These are phyloP conservation scores for Drepana arcuata DNA, from an alignment of 1,140 invertebrate genomes.

Conservation along the genomic window DNA sequence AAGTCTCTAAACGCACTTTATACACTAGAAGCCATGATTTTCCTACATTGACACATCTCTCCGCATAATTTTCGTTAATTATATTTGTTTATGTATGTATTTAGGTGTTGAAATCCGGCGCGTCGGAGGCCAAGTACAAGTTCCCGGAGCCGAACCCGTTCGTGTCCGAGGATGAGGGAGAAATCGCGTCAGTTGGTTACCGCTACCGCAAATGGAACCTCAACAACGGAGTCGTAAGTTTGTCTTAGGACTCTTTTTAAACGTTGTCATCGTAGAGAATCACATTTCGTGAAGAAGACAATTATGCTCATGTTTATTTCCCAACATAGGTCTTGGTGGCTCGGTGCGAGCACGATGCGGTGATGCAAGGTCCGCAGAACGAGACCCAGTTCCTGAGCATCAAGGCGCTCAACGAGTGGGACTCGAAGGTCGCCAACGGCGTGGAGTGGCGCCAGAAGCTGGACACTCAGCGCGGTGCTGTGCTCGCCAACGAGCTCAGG, in stretches of 20 bases:
- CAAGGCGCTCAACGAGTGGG: constrained; percentile 99
- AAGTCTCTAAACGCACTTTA: too few relatives aligned
- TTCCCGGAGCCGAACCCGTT: constrained; percentile 96
- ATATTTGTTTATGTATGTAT: too few relatives aligned
- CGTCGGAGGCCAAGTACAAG: constrained; percentile 86
- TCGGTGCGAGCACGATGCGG: constrained; percentile 97
- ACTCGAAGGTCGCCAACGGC: constrained; percentile 94
- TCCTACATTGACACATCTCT: too few relatives aligned
- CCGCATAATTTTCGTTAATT: too few relatives aligned
- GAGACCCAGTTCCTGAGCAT: constrained; percentile 96
- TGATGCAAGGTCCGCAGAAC: constrained; percentile 90
- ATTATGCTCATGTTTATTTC: too few relatives aligned
- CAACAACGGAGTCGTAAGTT: constrained; percentile 90
- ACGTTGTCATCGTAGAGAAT: too few relatives aligned
- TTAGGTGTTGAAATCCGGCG: constrained; percentile 75
- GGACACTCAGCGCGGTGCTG: constrained; percentile 97
- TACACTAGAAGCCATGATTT: too few relatives aligned
- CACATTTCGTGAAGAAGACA: too few relatives aligned
- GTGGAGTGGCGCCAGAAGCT: constrained; percentile 99
- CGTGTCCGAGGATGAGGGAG: constrained; percentile 91
- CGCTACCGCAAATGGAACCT: constrained; percentile 98
- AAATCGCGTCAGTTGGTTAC: constrained; percentile 96
- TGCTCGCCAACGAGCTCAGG: constrained; percentile 97
- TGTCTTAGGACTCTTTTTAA: too few relatives aligned
- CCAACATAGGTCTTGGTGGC: constrained; percentile 82